Conservation (phyloP, 2,113 vertebrate species). For the Galeopterus variegatus region DNA sequence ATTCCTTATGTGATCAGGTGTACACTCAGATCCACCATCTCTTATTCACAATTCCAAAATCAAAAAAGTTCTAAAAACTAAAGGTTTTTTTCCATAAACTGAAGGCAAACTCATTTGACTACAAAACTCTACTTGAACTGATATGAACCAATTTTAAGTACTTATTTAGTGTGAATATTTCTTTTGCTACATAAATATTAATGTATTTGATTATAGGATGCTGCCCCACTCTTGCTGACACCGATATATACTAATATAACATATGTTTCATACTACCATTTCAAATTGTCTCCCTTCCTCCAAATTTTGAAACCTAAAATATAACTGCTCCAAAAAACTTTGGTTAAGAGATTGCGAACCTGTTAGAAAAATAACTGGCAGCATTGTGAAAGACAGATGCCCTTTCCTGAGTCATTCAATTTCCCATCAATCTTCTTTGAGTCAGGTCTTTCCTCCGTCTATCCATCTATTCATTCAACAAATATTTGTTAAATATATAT, state of each 20-base stretch:
- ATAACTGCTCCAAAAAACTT: not conserved
- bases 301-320: slow-evolving; percentile 19
- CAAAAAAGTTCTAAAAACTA: not conserved
- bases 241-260: not conserved
- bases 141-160: not conserved
- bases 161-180: not conserved
- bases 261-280: not conserved
- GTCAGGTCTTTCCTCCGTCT: not conserved
- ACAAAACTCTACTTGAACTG: not conserved
- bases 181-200: not conserved
- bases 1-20: not conserved
- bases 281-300: not conserved
- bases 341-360: not conserved
- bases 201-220: not conserved
- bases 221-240: not conserved
- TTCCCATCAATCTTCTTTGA: not conserved
- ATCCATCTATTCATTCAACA: not conserved
- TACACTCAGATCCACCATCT: not conserved
- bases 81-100: not conserved
- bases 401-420: not conserved
- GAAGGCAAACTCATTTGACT: not conserved
- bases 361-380: not conserved
- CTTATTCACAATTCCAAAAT: not conserved
- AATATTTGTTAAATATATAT: not conserved
- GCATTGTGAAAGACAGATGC: not conserved